phyloP scores from a whole-genome alignment of 2,797 vertebrate species.

The Epinephelus coioides region DNA sequence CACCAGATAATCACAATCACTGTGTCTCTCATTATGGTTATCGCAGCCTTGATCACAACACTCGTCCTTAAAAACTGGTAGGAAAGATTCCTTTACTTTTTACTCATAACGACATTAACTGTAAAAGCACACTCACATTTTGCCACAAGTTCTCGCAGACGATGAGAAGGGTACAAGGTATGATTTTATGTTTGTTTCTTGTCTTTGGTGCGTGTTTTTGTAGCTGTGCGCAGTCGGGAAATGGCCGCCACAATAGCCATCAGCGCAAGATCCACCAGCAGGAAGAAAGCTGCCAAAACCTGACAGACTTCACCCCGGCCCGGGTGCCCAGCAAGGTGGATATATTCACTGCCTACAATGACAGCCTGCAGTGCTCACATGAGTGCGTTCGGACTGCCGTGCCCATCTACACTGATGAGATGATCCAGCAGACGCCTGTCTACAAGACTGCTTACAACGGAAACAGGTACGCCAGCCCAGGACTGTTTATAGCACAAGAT shows the following conservation, averaged over 20 bases:
- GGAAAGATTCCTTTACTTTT: constrained; percentile 88
- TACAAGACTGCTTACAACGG: constrained; percentile 97
- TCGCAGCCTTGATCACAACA: constrained; percentile 99
- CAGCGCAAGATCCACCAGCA: constrained; percentile 98
- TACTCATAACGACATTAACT: too few relatives aligned
- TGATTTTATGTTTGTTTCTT: constrained; percentile 90
- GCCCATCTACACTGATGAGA: constrained; percentile 94
- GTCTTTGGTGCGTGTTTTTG: constrained; percentile 91
- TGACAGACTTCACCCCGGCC: constrained; percentile 96
- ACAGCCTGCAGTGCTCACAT: constrained; percentile 97
- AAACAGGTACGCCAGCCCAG: constrained; percentile 89
- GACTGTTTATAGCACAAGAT: neutral
- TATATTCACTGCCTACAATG: constrained; percentile 99
- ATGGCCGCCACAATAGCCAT: constrained; percentile 94
- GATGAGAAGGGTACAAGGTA: constrained; percentile 79
- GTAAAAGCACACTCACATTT: too few relatives aligned
- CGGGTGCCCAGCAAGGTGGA: constrained; percentile 97
- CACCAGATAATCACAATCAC: constrained; percentile 99
- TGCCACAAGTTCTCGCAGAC: neutral
- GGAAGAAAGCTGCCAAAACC: constrained; percentile 98
- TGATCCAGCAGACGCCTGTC: constrained; percentile 92
- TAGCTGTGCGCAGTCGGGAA: constrained; percentile 96
- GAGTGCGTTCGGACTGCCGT: constrained; percentile 94
- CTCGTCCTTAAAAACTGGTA: constrained; percentile 99
- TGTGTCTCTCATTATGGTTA: constrained; percentile 99